Base-by-base conservation (phyloP, 2,797 vertebrate genomes). In the Microctenopoma lineatum region DNA sequence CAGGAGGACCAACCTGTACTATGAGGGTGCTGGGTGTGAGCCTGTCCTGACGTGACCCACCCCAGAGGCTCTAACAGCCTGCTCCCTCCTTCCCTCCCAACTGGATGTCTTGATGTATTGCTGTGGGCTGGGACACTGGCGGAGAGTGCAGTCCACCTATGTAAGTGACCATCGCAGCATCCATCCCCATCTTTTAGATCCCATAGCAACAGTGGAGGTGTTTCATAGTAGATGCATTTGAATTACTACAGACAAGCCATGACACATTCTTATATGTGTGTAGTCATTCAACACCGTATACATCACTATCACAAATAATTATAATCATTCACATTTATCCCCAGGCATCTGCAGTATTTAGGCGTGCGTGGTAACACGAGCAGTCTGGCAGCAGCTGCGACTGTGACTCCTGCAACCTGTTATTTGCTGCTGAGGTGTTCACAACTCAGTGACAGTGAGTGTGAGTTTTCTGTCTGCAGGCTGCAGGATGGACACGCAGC, bases 81-180 rank as follows among this genome's bases (percentile, higher is more conserved):
- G 84, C 75, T 78, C 79, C 77, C 73, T 86, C 89, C 70, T 90
- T 73, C 86, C 87, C 91, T 87, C 64, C 87, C 74, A 87, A 90
- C 80, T 94, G 92, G 93, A 96, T 94, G 93, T 94, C 96, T 98
- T 96, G 95, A 99, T 98, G 97, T 96, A 96, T 96, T 99, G 97
- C 96, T 99, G 97, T 96, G 96, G 97, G 93, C 95, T 98, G 95
- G 97, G 95, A 93, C 96, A 97, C 92, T 96, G 96, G 93, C 95
- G 95, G 94, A 94, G 93, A 96, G 96, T 94, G 91, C 96, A 92
- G 94, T 96, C 97, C 94, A 97, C 95, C 94, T 97, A 97, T 95
- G 97, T 94, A 85, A 94, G 93, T 94, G 87, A 84, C 67, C 75
- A 52, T 13, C 18, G 42, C 66, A 70, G 80, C 51, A 73, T 64